phyloP scores from a whole-genome alignment of 2,797 vertebrate species.

The Lepidocolaptes lacrymiger region DNA sequence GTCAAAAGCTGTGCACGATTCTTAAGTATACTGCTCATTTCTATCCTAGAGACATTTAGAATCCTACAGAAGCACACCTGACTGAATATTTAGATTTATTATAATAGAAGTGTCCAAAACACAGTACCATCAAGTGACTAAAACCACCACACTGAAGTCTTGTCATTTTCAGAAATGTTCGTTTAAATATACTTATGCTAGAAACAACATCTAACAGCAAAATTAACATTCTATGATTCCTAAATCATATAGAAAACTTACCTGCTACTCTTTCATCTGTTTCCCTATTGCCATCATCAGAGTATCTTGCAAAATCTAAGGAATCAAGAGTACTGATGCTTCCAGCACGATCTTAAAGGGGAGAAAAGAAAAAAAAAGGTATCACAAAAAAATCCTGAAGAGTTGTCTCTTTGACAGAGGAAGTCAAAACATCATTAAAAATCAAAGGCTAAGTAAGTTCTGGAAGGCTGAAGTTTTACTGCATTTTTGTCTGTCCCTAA shows the following conservation, averaged over 20 bases:
- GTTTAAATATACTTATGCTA: background rate
- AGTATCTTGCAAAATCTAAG: slow-evolving; percentile 97
- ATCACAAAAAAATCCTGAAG: background rate
- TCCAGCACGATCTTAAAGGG: slow-evolving; percentile 88
- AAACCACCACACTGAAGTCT: background rate
- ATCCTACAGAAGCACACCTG: background rate
- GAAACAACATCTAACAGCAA: background rate
- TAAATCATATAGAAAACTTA: slow-evolving; percentile 68
- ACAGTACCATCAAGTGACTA: background rate
- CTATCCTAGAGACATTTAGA: background rate
- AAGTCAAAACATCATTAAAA: background rate
- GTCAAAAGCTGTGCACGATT: background rate
- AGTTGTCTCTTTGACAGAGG: background rate
- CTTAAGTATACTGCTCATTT: background rate
- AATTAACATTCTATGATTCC: background rate
- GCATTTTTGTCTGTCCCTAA: background rate
- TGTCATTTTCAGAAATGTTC: background rate
- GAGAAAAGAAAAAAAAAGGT: background rate
- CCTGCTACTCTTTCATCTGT: slow-evolving; percentile 95
- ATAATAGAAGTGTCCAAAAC: background rate
- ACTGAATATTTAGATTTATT: background rate
- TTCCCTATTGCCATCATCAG: slow-evolving; percentile 98
- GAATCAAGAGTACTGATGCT: slow-evolving; percentile 99
- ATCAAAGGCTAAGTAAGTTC: background rate
- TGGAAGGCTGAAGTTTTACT: background rate